Base-by-base conservation (phyloP, 2,113 vertebrate species). In the Cyrtonyx montezumae region DNA sequence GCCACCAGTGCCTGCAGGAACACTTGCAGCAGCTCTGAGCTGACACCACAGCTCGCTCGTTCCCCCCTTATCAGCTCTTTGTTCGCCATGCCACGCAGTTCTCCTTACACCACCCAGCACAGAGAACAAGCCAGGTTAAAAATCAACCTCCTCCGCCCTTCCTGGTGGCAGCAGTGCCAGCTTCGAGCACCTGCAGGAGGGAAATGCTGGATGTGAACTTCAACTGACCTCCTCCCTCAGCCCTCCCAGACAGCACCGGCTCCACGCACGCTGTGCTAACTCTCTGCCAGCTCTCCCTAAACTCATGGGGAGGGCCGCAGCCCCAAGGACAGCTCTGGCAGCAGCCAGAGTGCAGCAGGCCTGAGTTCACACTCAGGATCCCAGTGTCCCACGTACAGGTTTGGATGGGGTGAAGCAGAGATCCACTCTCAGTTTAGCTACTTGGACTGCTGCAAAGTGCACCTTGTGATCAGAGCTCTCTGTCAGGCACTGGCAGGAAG, bases 111-210 rank as follows among this genome's bases (percentile, higher is more conserved):
- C 49, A 82, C 93, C 88, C 87, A 85, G 93, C 93, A 90, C 21
- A 1, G 68, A 37, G 90, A 95, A 63, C 21, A 20, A 55, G 82
- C 37, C 85, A 49, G 95, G 96, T 96, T 96, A 95, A 95, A 95
- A 94, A 91, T 91, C 92, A 96, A 95, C 95, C 86, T 94, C 76
- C 95, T 80, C 95, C 92, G 88, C 76, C 90, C 88, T 51, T 80
- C 73, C 5, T 34, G 71, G 88, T 70, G 90, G 79, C 93, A 86
- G 79, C 93, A 86, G 45, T 7, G 46, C 65, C 93, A 90, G 79
- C 46, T 56, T 63, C 23, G 46, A 88, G 73, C 46, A 73, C 69
- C 89, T 88, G 74, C 13, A 78, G 68, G 90, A 94, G 80, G 93
- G 79, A 88, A 94, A 83, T 3, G 68, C 51, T 83, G 76, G 71